Conservation (phyloP, 2,888 invertebrate genomes). For the Caenorhabditis panamensis region DNA sequence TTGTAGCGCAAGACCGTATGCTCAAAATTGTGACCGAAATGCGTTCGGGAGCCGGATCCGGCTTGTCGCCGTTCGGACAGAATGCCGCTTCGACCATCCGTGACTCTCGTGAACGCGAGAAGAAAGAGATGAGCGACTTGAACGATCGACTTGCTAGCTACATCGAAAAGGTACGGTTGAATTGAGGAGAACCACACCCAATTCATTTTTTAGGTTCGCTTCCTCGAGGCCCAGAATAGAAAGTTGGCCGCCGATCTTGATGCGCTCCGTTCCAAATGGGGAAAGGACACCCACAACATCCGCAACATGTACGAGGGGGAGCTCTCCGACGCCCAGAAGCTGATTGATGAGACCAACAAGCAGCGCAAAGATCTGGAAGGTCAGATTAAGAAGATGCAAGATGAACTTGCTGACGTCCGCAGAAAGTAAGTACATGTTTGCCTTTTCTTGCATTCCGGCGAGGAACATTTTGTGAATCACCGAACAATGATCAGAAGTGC, state of each 20-base stretch:
- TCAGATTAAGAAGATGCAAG: slow-evolving; percentile 73
- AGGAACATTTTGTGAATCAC: slow-evolving; percentile 2
- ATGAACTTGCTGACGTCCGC: slow-evolving; percentile 72
- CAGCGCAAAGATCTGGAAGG: slow-evolving; percentile 69
- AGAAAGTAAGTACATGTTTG: slow-evolving; percentile 62
- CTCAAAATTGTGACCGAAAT: slow-evolving; percentile 81
- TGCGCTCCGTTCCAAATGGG: slow-evolving; percentile 78
- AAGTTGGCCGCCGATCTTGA: slow-evolving; percentile 81
- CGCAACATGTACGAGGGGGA: slow-evolving; percentile 75
- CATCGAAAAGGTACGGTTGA: slow-evolving; percentile 82
- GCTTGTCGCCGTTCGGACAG: slow-evolving; percentile 68
- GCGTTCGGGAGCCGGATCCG: slow-evolving; percentile 62
- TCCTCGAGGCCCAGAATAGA: slow-evolving; percentile 82
- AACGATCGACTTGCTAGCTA: slow-evolving; percentile 84
- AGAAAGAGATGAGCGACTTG: slow-evolving; percentile 83
- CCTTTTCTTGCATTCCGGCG: neutral
- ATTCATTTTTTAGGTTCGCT: slow-evolving; percentile 77
- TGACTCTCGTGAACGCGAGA: slow-evolving; percentile 82
- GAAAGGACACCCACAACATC: slow-evolving; percentile 80
- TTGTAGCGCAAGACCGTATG: slow-evolving; percentile 72
- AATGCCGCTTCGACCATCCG: slow-evolving; percentile 82
- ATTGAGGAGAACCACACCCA: slow-evolving; percentile 29
- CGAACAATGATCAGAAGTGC: slow-evolving; percentile 21
- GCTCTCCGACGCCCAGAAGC: slow-evolving; percentile 72
- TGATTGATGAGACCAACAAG: slow-evolving; percentile 75